These are phyloP conservation scores for Xanthorhoe spadicearia DNA, from an alignment of 2,888 invertebrate species.

Conservation along the genomic window DNA sequence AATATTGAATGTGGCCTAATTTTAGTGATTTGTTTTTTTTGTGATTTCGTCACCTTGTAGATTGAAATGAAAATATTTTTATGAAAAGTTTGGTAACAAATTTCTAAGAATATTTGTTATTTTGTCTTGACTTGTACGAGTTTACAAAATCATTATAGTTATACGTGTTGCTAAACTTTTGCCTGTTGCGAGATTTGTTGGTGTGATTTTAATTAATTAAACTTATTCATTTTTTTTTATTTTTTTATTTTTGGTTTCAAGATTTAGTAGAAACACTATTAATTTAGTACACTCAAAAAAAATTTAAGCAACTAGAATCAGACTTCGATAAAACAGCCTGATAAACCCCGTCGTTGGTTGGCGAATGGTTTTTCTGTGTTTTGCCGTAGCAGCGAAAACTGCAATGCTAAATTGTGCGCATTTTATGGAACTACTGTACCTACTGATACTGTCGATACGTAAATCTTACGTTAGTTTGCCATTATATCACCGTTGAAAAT, in stretches of 20 bases:
- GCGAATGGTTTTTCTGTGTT: neutral
- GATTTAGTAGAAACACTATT: too few species aligned
- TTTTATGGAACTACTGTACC: neutral
- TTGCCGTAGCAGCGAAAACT: neutral
- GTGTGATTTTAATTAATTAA: neutral
- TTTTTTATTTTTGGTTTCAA: too few species aligned
- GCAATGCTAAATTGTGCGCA: neutral
- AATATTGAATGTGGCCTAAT: conserved; percentile 7
- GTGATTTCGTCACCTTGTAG: conserved; percentile 2
- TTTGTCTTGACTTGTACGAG: neutral
- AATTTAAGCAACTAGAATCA: too few species aligned
- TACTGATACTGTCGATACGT: neutral
- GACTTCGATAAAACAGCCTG: too few species aligned
- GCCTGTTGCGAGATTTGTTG: conserved; percentile 2
- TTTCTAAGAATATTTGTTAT: neutral
- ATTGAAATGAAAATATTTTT: neutral
- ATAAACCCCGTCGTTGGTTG: too few species aligned
- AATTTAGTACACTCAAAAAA: too few species aligned
- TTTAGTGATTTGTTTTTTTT: neutral
- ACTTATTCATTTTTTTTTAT: neutral
- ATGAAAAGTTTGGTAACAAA: neutral
- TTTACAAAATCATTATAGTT: neutral
- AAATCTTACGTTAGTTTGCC: too few species aligned
- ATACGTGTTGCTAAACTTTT: neutral
- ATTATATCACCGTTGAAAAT: neutral